Conservation (phyloP, 2,113 vertebrate species). For the Mustelus asterias region DNA sequence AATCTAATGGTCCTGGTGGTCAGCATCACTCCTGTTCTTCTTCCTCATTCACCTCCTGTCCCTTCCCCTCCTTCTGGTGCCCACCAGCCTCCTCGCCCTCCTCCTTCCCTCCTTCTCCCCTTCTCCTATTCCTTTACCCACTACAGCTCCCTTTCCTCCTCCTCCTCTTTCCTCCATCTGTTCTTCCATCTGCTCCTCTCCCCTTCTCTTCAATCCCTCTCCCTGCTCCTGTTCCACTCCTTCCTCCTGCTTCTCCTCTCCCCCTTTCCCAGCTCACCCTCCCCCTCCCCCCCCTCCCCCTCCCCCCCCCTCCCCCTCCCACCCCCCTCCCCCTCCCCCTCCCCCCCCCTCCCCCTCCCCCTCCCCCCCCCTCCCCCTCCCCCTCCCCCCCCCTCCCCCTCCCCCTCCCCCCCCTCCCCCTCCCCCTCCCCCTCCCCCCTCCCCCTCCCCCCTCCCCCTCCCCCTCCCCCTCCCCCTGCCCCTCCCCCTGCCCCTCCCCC, state of each 20-base stretch:
- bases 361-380: not conserved
- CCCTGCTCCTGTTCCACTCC: too few relatives aligned
- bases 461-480: not conserved
- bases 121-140: not conserved
- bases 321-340: not conserved
- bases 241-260: not conserved
- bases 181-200: not conserved
- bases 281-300: not conserved
- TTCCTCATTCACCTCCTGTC: too few relatives aligned
- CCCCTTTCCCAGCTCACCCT: not conserved
- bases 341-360: not conserved
- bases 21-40: too few relatives aligned
- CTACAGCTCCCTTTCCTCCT: not conserved
- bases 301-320: not conserved
- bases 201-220: not conserved
- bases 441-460: not conserved
- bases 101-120: not conserved
- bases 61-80: too few relatives aligned
- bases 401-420: not conserved
- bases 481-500: not conserved
- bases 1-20: too few relatives aligned
- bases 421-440: not conserved
- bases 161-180: not conserved
- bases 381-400: not conserved
- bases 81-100: too few relatives aligned